Conservation (phyloP, 64 coral and sea anemone species). For the Hydrozoanthus tunicans region DNA sequence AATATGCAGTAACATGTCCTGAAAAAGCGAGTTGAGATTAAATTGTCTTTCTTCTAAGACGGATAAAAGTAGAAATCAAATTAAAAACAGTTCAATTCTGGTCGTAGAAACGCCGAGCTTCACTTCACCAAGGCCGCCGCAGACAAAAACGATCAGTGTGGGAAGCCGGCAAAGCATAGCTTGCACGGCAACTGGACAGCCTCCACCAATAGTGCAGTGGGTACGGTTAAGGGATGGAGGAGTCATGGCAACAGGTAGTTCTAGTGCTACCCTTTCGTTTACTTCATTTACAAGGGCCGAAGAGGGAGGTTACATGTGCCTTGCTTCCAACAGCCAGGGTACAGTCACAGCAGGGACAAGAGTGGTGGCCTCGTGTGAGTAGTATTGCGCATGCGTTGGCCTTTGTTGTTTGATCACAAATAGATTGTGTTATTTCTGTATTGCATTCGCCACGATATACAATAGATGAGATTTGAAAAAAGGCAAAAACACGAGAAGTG, state of each 20-base stretch:
- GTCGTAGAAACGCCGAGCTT: not conserved
- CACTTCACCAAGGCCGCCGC: not conserved
- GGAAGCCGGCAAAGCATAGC: not conserved
- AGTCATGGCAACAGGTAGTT: not conserved
- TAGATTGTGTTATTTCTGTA: too few species aligned
- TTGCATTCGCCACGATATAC: too few species aligned
- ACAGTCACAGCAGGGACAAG: not conserved
- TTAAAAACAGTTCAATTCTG: not conserved
- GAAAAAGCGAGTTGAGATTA: not conserved
- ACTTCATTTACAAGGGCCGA: not conserved
- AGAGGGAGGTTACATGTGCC: slow-evolving; percentile 6
- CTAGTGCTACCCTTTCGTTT: not conserved
- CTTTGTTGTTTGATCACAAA: not conserved
- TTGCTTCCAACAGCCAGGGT: slow-evolving; percentile 12
- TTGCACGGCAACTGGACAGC: slow-evolving; percentile 1
- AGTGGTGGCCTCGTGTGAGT: slow-evolving; percentile 12
- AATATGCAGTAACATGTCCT: too few species aligned
- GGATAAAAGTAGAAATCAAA: too few species aligned
- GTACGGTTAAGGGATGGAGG: slow-evolving; percentile 12
- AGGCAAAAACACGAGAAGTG: too few species aligned
- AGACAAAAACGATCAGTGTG: not conserved
- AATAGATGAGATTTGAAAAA: too few species aligned
- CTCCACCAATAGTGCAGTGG: not conserved
- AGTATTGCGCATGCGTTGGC: too few species aligned
- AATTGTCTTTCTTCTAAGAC: not conserved